A percentile compares a stretch with the other conserved stretches of the same genome.
phyloP scores from a whole-genome alignment of 2,888 invertebrate genomes.

The Cremastinae sp. region DNA sequence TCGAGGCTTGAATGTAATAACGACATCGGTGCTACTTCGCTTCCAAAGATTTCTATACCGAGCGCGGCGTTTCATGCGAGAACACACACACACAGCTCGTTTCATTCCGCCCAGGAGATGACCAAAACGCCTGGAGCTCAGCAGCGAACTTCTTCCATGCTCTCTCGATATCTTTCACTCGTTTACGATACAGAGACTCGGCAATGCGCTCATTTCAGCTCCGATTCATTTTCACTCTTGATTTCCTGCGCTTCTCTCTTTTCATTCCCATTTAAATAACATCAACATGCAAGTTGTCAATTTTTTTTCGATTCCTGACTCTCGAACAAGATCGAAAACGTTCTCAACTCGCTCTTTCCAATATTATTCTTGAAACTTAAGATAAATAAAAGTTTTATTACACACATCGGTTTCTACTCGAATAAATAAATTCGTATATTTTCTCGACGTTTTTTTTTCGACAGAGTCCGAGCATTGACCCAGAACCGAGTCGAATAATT shows the following conservation, averaged over 20 bases:
- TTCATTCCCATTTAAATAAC: neutral
- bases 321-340: no score
- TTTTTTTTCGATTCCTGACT: neutral
- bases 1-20: conserved; percentile 8
- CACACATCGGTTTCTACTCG: no score
- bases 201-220: conserved; percentile 23
- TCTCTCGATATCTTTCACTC: conserved; percentile 40
- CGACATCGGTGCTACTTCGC: conserved; percentile 37
- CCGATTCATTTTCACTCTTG: conserved; percentile 55
- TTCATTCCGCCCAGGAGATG: conserved; percentile 36
- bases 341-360: no score
- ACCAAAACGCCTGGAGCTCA: conserved; percentile 43
- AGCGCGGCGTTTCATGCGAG: neutral
- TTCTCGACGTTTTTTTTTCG: neutral
- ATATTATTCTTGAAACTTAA: no score
- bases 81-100: conserved; percentile 7
- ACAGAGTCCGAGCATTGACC: neutral
- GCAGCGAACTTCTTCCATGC: conserved; percentile 41
- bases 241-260: conserved; percentile 22
- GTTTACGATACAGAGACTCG: conserved; percentile 25
- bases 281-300: neutral
- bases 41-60: conserved; percentile 31
- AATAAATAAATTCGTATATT: no score
- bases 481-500: neutral
- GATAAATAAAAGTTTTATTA: no score